phyloP scores from a whole-genome alignment of 2,113 vertebrate species.

The Coptodon rendalli region DNA sequence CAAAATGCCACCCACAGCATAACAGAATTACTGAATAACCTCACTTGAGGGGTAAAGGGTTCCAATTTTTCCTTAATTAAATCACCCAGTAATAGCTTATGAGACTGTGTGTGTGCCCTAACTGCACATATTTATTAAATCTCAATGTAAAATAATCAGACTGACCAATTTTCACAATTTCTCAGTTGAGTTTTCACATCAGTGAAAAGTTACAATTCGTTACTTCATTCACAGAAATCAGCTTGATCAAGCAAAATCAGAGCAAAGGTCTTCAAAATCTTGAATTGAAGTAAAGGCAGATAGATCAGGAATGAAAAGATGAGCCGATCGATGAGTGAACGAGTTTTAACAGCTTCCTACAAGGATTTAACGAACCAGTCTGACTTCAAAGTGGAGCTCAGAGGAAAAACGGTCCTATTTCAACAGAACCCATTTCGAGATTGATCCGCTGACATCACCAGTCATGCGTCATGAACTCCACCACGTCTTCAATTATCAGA shows the following conservation, averaged over 20 bases:
- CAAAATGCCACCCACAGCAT: background rate
- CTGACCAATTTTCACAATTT: background rate
- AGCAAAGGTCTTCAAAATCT: background rate
- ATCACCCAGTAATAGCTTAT: background rate
- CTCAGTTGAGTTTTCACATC: background rate
- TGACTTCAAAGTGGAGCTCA: background rate
- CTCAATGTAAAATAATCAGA: background rate
- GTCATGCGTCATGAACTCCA: slow-evolving; percentile 1
- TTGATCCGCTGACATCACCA: slow-evolving; percentile 5
- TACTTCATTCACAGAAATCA: background rate
- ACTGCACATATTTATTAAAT: background rate
- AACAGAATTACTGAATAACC: background rate
- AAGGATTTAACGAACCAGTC: background rate
- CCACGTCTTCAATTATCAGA: background rate
- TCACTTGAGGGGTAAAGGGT: background rate
- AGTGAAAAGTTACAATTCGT: background rate
- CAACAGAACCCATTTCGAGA: background rate
- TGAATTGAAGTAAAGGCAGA: background rate
- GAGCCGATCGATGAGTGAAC: background rate
- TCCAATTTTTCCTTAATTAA: background rate
- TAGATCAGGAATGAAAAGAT: background rate
- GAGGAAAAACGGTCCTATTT: background rate
- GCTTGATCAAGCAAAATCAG: background rate
- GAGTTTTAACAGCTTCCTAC: background rate
- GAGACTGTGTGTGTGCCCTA: background rate